These are phyloP conservation scores for Diploptera punctata DNA, from an alignment of 2,888 invertebrate genomes.

Conservation along the genomic window DNA sequence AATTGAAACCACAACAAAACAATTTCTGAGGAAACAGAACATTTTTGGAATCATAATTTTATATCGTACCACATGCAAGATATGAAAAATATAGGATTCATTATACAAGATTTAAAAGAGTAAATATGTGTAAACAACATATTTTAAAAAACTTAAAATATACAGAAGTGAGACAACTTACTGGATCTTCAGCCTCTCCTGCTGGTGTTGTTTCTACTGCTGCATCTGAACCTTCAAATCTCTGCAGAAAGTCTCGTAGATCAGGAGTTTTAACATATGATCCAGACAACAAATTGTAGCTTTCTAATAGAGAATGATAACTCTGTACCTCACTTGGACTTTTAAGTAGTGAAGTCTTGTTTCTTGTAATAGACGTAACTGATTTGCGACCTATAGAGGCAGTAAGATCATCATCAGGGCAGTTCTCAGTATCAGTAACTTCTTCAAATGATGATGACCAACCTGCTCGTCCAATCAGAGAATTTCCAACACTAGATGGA, in stretches of 20 bases:
- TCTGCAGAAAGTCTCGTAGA: conserved; percentile 67
- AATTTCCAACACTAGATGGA: conserved; percentile 63
- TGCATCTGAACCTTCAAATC: conserved; percentile 49
- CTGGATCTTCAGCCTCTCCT: conserved; percentile 40
- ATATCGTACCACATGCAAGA: too few relatives aligned
- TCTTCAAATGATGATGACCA: conserved; percentile 68
- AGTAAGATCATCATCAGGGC: conserved; percentile 43
- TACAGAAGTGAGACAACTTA: conserved; percentile 25
- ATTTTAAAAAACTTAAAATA: too few relatives aligned
- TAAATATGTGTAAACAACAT: too few relatives aligned
- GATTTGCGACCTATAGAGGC: conserved; percentile 45
- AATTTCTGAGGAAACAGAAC: too few relatives aligned
- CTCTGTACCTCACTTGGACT: conserved; percentile 58
- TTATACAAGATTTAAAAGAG: too few relatives aligned
- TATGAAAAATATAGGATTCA: too few relatives aligned
- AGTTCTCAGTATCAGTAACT: conserved; percentile 50
- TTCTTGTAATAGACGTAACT: background rate
- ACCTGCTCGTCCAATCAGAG: conserved; percentile 67
- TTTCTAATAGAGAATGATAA: conserved; percentile 65
- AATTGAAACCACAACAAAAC: too few relatives aligned
- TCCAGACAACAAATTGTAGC: conserved; percentile 60
- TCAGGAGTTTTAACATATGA: conserved; percentile 60
- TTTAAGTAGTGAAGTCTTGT: conserved; percentile 35
- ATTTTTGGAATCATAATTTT: too few relatives aligned
- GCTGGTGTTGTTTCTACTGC: conserved; percentile 19